Evolutionary conservation across 1,140 invertebrate species (phyloP).

Genomic region (Brachionus asplanchnoidis): DNA sequence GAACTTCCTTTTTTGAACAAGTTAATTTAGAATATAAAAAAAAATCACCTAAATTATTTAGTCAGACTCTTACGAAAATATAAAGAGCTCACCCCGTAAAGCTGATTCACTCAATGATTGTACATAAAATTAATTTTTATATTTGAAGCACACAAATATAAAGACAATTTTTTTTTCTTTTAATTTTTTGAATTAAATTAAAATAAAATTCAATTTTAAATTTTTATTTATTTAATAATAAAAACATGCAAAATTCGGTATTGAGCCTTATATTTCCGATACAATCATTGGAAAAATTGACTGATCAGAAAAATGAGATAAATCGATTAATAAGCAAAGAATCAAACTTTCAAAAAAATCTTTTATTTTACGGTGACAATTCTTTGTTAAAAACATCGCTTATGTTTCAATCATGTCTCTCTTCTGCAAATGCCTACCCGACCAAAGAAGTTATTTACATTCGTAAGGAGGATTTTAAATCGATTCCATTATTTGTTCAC

Average conservation of each 20-base stretch:
- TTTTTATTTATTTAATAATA: neutral
- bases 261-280: neutral
- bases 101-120: too few species aligned
- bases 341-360: neutral
- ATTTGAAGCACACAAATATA: neutral
- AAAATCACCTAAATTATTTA: too few species aligned
- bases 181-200: neutral
- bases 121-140: too few species aligned
- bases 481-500: constrained; percentile 2
- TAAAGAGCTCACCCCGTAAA: too few species aligned
- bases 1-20: too few species aligned
- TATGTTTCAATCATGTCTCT: neutral
- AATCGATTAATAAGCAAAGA: neutral
- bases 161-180: neutral
- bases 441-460: constrained; percentile 4
- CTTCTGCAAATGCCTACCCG: neutral
- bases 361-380: constrained; percentile 1
- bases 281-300: neutral
- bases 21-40: too few species aligned
- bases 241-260: neutral
- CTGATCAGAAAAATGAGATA: neutral
- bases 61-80: too few species aligned
- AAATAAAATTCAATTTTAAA: neutral
- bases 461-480: neutral
- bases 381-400: constrained; percentile 11